Evolutionary conservation across 2,113 vertebrate genomes (phyloP).

Genomic region (Nesoenas mayeri): DNA sequence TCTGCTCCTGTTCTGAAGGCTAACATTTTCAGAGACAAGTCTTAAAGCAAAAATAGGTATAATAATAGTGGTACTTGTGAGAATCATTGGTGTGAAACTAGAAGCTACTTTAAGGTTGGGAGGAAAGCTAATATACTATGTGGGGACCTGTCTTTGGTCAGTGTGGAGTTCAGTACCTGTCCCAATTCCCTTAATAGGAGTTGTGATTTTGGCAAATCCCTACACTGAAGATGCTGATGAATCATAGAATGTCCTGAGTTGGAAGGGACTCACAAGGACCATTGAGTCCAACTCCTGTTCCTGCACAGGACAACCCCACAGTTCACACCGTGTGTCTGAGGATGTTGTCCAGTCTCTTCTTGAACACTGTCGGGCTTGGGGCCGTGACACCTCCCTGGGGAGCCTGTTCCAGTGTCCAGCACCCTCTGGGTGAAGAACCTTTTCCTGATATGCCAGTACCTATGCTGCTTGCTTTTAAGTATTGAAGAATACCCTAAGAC

Average conservation of each 20-base stretch:
- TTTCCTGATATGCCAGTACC: not conserved
- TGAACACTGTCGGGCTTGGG: too few relatives aligned
- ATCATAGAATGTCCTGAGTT: not conserved
- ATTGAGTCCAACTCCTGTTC: too few relatives aligned
- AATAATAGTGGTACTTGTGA: not conserved
- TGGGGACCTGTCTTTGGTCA: not conserved
- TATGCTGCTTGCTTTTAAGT: not conserved
- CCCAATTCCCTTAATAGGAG: not conserved
- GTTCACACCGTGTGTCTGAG: too few relatives aligned
- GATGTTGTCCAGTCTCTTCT: too few relatives aligned
- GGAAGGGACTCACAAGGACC: too few relatives aligned
- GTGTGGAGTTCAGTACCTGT: not conserved
- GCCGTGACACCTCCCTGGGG: too few relatives aligned
- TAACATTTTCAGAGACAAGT: not conserved
- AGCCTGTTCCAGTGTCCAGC: too few relatives aligned
- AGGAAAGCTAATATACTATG: not conserved
- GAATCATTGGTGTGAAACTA: not conserved
- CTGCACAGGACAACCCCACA: too few relatives aligned
- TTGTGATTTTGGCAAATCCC: not conserved
- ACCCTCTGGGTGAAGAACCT: too few relatives aligned
- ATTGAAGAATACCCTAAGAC: not conserved
- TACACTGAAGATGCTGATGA: not conserved
- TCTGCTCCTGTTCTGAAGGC: not conserved
- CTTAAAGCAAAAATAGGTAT: not conserved
- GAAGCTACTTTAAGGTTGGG: not conserved